These are phyloP conservation scores for Torymus aiolomorphi DNA, from an alignment of 2,888 invertebrate species.

Conservation along the genomic window DNA sequence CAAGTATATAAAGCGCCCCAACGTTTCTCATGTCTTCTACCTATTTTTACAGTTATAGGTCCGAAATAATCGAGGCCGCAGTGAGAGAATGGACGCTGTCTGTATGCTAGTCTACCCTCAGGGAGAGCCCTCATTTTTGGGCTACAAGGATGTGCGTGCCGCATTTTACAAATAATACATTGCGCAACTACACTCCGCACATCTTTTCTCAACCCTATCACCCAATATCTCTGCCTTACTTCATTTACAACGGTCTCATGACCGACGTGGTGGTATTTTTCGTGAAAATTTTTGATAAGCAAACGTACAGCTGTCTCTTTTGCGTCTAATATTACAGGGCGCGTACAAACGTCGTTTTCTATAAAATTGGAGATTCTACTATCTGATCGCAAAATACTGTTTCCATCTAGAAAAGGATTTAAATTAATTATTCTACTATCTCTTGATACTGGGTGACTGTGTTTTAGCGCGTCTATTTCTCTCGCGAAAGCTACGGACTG, in stretches of 20 bases:
- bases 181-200: too few species aligned
- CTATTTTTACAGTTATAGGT: too few species aligned
- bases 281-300: constrained; percentile 25
- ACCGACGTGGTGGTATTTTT: constrained; percentile 37
- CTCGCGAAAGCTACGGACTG: not conserved
- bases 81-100: too few species aligned
- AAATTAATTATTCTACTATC: not conserved
- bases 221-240: too few species aligned
- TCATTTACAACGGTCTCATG: not conserved
- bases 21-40: too few species aligned
- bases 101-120: too few species aligned
- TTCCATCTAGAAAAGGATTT: constrained; percentile 6
- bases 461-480: not conserved
- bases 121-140: too few species aligned
- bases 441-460: not conserved
- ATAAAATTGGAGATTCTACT: not conserved
- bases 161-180: too few species aligned
- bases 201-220: too few species aligned
- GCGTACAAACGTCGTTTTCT: not conserved
- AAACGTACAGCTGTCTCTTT: constrained; percentile 27
- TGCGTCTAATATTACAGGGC: constrained; percentile 41
- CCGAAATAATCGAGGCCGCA: too few species aligned
- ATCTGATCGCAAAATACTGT: not conserved
- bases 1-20: too few species aligned
- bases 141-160: too few species aligned